Base-by-base conservation (phyloP, 2,113 vertebrate genomes). In the Paratilapia polleni region DNA sequence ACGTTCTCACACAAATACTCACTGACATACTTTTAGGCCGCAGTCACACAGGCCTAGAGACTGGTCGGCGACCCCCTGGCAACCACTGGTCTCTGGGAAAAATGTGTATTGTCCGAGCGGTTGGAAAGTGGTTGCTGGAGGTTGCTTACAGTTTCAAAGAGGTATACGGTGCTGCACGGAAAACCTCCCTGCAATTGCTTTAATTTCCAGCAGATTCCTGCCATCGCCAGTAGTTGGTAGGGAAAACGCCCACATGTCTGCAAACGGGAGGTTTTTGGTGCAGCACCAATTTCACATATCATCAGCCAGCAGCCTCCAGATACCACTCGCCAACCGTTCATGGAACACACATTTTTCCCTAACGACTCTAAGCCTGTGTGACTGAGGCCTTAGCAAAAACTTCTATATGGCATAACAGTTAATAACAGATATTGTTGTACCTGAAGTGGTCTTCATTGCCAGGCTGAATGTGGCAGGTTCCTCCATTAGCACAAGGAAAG, bases 401-500 rank as follows among this genome's bases (percentile, higher is more conserved):
- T 0, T 70, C 17, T 19, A 19, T 0, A 20, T 73, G 49, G 43
- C 66, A 1, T 0, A 49, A 52, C 17, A 70, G 10, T 31, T 31
- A 52, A 0, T 26, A 54, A 59, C 1, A 22, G 26, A 47, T 58
- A 2, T 10, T 2, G 2, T 9, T 54, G 81, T 97, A 99, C 98
- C 97, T 98, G 96, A 97, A 99, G 81, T 97, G 96, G 38, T 97
- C 97, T 80, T 96, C 96, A 79, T 94, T 96, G 87, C 93, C 94
- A 4, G 97, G 96, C 0, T 94, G 96, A 66, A 98, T 95, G 92
- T 97, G 98, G 91, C 98, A 99, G 63, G 97, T 99, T 74, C 97
- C 98, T 93, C 98, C 97, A 1, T 98, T 98, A 81, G 93, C 90
- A 87, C 98, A 99, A 3, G 98, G 97, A 87, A 96, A 97, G 92